Conservation (phyloP, 1,140 invertebrate genomes). For the Drosophila athabasca region DNA sequence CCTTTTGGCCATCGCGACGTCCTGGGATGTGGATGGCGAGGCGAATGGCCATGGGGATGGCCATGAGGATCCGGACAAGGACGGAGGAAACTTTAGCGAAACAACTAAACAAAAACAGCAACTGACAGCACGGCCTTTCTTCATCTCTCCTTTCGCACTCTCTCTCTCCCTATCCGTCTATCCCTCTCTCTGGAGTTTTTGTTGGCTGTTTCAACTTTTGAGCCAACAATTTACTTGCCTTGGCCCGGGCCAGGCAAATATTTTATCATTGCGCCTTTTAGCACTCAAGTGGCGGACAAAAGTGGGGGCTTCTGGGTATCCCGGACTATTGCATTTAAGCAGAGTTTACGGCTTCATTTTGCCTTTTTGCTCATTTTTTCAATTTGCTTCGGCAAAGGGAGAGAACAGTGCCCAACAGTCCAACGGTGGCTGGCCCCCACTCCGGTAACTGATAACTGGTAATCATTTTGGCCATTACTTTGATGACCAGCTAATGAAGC, state of each 20-base stretch:
- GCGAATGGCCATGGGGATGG: no score
- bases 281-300: conserved; percentile 67
- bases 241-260: conserved; percentile 53
- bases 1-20: conserved; percentile 41
- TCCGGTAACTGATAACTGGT: conserved; percentile 9
- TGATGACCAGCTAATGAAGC: conserved; percentile 69
- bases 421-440: conserved; percentile 7
- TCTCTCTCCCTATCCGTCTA: not conserved
- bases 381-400: conserved; percentile 23
- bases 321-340: conserved; percentile 63
- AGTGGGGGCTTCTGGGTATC: conserved; percentile 2
- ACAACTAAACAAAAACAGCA: conserved; percentile 66
- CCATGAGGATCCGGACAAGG: no score
- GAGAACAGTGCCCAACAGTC: not conserved
- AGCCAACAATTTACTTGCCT: conserved; percentile 71
- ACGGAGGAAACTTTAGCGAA: conserved; percentile 60
- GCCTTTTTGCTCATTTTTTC: conserved; percentile 40
- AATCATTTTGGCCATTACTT: conserved; percentile 57
- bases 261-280: conserved; percentile 80
- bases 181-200: conserved; percentile 12
- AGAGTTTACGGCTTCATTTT: conserved; percentile 65
- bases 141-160: conserved; percentile 15
- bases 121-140: conserved; percentile 50
- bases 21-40: not conserved
- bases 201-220: conserved; percentile 61